Evolutionary conservation across 2,797 vertebrate genomes (phyloP), one percentile per base, ranked within the genome.

Genomic region (Anabas testudineus): DNA sequence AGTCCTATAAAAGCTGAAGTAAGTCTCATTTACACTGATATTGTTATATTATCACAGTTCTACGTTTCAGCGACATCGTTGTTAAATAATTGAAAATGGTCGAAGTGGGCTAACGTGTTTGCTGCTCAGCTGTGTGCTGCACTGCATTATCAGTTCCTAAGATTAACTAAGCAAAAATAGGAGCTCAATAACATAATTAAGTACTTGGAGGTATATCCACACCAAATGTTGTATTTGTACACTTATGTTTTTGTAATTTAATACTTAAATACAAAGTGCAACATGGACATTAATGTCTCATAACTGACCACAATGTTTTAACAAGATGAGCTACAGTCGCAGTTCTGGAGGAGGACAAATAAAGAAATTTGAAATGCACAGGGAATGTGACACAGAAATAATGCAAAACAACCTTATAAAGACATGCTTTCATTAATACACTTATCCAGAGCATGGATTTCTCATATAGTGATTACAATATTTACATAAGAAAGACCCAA

Each of bases 201-300:
- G 4, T 43, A 43, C 46, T 41, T 41, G 39, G 71, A 76, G 22
- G 18, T 24, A 47, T 51, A 75, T 30, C 15, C 43, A 72, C 60
- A 82, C 28, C 47, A 72, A 41, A 67, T 34, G 19, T 34, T 54
- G 43, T n/a, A 54, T 74, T 56, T 59, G 18, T 30, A 71, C 43
- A 54, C 30, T 61, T 72, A 2, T 72, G 85, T 74, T 80, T 68
- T 28, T 73, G 74, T 84, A 81, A 81, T 91, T 92, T 92, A 93
- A 90, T 91, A 84, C 84, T 90, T 88, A 81, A 93, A 90, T 89
- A 85, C 88, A 94, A 93, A 93, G 90, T 93, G 89, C 87, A 86
- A 91, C 88, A 90, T 48, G 78, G 85, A 87, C 82, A 80, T 81
- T 72, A 82, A 45, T 79, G 69, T 85, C 70, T 82, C 54, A 79